phyloP scores from a whole-genome alignment of 2,797 vertebrate species.

The Spondyliosoma cantharus region DNA sequence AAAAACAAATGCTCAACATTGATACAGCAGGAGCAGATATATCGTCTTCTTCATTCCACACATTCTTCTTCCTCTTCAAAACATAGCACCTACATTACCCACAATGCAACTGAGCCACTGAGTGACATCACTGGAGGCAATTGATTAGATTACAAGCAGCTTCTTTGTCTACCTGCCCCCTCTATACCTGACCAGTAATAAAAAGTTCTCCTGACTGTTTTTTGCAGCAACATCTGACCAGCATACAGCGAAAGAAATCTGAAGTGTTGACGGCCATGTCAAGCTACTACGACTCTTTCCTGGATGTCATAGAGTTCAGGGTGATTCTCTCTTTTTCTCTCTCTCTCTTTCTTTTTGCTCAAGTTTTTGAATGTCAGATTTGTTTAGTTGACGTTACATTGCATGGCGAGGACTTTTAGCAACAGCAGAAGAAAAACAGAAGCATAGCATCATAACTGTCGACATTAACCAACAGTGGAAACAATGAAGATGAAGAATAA shows the following conservation, averaged over 20 bases:
- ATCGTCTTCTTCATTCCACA: too few relatives aligned
- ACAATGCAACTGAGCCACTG: too few relatives aligned
- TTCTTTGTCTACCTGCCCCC: too few relatives aligned
- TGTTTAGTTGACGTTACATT: too few relatives aligned
- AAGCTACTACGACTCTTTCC: slow-evolving; percentile 91
- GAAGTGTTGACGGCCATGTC: slow-evolving; percentile 83
- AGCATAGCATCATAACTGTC: not conserved
- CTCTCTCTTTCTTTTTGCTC: not conserved
- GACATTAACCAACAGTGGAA: not conserved
- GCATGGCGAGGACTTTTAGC: too few relatives aligned
- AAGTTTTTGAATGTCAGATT: not conserved
- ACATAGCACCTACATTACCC: too few relatives aligned
- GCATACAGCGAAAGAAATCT: slow-evolving; percentile 90
- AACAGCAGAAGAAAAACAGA: not conserved
- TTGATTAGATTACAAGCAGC: too few relatives aligned
- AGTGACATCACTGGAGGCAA: too few relatives aligned
- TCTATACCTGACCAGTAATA: not conserved
- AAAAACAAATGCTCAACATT: too few relatives aligned
- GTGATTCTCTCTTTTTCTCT: slow-evolving; percentile 76
- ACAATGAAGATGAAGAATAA: not conserved
- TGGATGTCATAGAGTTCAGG: slow-evolving; percentile 96
- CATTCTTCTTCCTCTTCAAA: too few relatives aligned
- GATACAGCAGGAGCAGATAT: too few relatives aligned
- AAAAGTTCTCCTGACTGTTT: slow-evolving; percentile 20
- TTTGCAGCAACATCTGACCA: slow-evolving; percentile 89